phyloP scores from a whole-genome alignment of 2,113 vertebrate species.

The Eublepharis macularius region DNA sequence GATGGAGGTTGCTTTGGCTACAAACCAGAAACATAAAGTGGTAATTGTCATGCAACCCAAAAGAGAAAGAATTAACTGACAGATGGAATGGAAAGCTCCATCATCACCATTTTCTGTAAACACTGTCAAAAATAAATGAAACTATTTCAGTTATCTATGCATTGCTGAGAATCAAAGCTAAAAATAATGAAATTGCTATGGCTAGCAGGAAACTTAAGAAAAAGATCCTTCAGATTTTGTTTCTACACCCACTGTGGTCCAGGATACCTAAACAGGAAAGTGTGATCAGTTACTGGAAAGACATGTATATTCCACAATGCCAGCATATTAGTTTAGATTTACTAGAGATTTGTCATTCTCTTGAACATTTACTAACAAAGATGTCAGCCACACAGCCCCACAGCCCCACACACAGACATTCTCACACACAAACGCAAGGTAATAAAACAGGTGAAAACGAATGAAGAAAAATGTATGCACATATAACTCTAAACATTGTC shows the following conservation, averaged over 20 bases:
- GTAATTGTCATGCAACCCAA: background rate
- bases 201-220: background rate
- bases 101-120: constrained; percentile 11
- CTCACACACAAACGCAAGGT: too few species aligned
- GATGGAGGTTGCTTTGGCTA: background rate
- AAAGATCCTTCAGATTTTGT: background rate
- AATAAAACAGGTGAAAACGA: too few species aligned
- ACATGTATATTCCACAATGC: background rate
- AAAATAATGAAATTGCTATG: background rate
- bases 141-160: background rate
- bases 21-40: background rate
- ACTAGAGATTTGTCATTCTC: background rate
- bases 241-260: background rate
- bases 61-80: background rate
- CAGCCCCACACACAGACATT: background rate
- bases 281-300: background rate
- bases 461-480: background rate
- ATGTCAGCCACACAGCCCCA: background rate
- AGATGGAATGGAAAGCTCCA: background rate
- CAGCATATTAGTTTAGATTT: background rate
- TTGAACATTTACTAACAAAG: background rate
- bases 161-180: constrained; percentile 1
- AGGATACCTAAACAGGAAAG: background rate
- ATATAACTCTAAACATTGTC: background rate
- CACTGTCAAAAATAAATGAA: background rate